Evolutionary conservation across 2,888 invertebrate genomes (phyloP).

Genomic region (Augiades crinisus): DNA sequence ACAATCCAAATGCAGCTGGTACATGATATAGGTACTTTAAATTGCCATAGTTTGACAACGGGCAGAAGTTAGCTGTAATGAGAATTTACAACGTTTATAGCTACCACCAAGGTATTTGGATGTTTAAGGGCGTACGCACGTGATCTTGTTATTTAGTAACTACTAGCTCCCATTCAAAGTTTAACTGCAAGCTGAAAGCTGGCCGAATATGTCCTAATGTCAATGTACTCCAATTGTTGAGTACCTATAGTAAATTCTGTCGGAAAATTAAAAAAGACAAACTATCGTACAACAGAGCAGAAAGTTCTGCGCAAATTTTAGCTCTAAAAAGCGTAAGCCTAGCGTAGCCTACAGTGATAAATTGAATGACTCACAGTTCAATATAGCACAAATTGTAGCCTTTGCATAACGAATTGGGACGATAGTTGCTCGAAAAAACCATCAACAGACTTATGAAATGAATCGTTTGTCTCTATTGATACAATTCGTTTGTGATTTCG

Average conservation of each 20-base stretch:
- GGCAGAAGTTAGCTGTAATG: conserved; percentile 46
- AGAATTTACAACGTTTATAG: conserved; percentile 58
- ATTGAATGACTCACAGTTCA: conserved; percentile 13
- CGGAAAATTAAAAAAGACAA: not conserved
- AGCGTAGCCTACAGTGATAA: conserved; percentile 5
- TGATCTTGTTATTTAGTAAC: conserved; percentile 37
- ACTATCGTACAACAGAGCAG: conserved; percentile 7
- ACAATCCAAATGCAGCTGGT: conserved; percentile 17
- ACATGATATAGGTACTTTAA: conserved; percentile 46
- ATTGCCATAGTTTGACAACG: conserved; percentile 66
- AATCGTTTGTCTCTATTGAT: conserved; percentile 16
- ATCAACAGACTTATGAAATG: conserved; percentile 10
- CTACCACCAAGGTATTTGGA: no score
- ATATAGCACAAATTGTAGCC: conserved; percentile 8
- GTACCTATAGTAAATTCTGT: not conserved
- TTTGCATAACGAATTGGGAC: conserved; percentile 6
- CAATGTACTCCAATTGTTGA: not conserved
- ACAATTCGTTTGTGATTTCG: conserved; percentile 13
- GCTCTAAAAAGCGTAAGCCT: conserved; percentile 4
- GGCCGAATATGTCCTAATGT: conserved; percentile 17
- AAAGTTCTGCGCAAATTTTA: conserved; percentile 4
- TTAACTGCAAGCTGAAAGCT: conserved; percentile 12
- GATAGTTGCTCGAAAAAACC: conserved; percentile 15
- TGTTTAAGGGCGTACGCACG: no score
- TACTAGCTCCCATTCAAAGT: conserved; percentile 21